phyloP scores from a whole-genome alignment of 2,888 invertebrate species.

The Crepidodera aurea region DNA sequence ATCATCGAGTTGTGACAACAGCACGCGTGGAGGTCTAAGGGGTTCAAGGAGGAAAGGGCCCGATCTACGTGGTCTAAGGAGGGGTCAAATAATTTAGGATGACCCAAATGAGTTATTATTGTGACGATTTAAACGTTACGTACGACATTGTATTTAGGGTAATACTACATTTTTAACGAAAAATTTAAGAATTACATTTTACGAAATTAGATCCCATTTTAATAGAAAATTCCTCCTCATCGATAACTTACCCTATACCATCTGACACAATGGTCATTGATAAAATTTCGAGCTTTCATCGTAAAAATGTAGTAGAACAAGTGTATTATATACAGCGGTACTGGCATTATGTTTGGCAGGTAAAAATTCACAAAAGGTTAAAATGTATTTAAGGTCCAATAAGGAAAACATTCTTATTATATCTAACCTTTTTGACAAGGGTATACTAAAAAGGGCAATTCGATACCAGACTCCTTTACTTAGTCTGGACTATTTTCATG shows the following conservation, averaged over 20 bases:
- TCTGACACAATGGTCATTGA: slow-evolving; percentile 21
- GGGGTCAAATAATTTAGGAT: too few species aligned
- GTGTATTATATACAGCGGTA: slow-evolving; percentile 19
- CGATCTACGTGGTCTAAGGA: too few species aligned
- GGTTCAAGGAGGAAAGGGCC: too few species aligned
- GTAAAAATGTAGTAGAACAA: slow-evolving; percentile 36
- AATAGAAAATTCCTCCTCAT: not conserved
- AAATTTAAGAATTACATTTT: too few species aligned
- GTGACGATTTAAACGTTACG: too few species aligned
- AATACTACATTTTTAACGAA: too few species aligned
- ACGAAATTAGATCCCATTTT: not conserved
- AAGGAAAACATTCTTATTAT: slow-evolving; percentile 35
- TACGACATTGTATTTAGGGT: too few species aligned
- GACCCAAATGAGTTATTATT: too few species aligned
- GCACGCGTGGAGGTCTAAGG: too few species aligned
- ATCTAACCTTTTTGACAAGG: slow-evolving; percentile 35
- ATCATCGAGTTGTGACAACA: too few species aligned
- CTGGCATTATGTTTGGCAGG: slow-evolving; percentile 37
- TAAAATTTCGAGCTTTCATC: slow-evolving; percentile 19
- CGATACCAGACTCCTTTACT: slow-evolving; percentile 13
- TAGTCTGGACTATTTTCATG: not conserved
- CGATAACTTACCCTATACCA: not conserved
- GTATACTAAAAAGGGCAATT: slow-evolving; percentile 34
- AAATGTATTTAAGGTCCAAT: slow-evolving; percentile 34
- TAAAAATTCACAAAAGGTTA: slow-evolving; percentile 36